phyloP scores from a whole-genome alignment of 2,113 vertebrate species.

The Chlamydotis undulata region DNA sequence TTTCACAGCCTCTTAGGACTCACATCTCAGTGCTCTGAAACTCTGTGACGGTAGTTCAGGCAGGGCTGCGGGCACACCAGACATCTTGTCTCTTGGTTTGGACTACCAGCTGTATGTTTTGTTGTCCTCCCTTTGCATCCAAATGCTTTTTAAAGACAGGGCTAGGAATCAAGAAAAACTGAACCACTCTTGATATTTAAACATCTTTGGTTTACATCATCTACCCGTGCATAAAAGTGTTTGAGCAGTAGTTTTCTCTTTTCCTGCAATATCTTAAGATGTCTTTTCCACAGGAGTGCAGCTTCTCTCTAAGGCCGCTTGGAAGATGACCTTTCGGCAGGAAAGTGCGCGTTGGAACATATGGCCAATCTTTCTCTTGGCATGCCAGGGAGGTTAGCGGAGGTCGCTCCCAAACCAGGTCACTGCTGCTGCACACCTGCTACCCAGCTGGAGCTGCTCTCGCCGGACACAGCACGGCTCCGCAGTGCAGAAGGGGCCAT shows the following conservation, averaged over 20 bases:
- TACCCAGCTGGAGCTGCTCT: constrained; percentile 26
- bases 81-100: not conserved
- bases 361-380: constrained; percentile 33
- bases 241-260: not conserved
- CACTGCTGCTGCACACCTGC: constrained; percentile 25
- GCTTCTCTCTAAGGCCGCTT: not conserved
- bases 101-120: not conserved
- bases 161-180: not conserved
- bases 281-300: not conserved
- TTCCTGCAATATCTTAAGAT: not conserved
- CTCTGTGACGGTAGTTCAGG: not conserved
- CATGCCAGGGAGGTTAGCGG: not conserved
- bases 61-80: not conserved
- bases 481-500: not conserved
- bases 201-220: not conserved
- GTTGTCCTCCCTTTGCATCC: not conserved
- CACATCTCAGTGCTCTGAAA: not conserved
- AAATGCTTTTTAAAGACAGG: not conserved
- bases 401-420: constrained; percentile 19
- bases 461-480: not conserved
- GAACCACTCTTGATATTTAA: not conserved
- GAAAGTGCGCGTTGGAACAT: not conserved
- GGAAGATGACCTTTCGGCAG: not conserved
- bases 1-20: not conserved
- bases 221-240: not conserved